Conservation (phyloP, 2,888 invertebrate species). For the Lepeophtheirus nordmannii region DNA sequence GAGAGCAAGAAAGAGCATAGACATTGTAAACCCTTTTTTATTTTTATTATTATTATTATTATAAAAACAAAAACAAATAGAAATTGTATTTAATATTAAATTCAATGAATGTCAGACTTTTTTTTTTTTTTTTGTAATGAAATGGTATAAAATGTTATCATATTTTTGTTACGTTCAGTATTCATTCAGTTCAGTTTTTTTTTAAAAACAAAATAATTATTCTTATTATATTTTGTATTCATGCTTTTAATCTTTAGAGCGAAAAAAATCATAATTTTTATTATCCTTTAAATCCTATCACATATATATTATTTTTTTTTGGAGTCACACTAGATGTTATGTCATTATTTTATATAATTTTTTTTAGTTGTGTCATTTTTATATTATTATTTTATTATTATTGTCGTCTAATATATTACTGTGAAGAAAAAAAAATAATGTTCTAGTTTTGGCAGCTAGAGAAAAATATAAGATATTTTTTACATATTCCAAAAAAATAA, state of each 20-base stretch:
- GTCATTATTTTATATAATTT: neutral
- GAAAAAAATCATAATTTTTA: too few species aligned
- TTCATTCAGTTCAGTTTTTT: constrained; percentile 2
- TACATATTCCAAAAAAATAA: too few species aligned
- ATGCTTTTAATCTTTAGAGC: constrained; percentile 1
- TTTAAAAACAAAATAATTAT: neutral
- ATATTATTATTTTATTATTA: neutral
- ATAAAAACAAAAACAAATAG: neutral
- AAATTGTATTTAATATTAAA: too few species aligned
- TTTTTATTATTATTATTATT: neutral
- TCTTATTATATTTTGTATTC: neutral
- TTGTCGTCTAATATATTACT: neutral
- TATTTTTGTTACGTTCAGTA: neutral
- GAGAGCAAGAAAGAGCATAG: neutral
- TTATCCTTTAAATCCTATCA: neutral
- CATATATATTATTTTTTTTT: neutral
- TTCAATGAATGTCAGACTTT: neutral
- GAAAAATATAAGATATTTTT: too few species aligned
- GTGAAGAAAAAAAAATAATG: too few species aligned
- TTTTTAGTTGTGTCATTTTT: neutral
- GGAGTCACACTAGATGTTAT: neutral
- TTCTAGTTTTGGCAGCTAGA: too few species aligned
- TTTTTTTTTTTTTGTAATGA: neutral
- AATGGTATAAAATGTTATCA: neutral
- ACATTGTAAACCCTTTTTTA: neutral